Base-by-base conservation (phyloP, 1,140 invertebrate species). In the Choristoneura fumiferana region DNA sequence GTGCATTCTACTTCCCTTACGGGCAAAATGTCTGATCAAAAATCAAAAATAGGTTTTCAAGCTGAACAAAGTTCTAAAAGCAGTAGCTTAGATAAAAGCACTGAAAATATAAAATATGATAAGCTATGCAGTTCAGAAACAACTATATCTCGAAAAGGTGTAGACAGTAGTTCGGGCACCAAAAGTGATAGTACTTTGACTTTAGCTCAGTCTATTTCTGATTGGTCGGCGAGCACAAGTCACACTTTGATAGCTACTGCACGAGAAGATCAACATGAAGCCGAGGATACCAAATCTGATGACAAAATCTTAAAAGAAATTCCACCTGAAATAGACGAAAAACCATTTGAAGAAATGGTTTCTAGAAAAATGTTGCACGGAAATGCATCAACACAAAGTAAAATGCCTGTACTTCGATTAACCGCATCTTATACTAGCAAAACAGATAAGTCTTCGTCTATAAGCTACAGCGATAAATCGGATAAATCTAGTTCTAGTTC, bases 141-240 rank as follows among this genome's bases (percentile, higher is more conserved):
- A 5, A 84, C 87, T 18, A 73, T 86, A 54, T 90, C 89, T 4
- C 81, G 81, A 61, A 90, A 89, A 73, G 75, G 79, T 4, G 66
- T 88, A 6, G 87, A 90, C 66, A 87, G 85, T 71, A 90, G 91
- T 58, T 92, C 92, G 5, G 91, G 91, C 8, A 92, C 91, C 12
- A 92, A 92, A 69, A 92, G 91, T 68, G 91, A 92, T 70, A 92
- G 91, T 36, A 92, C 91, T 10, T 65, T 92, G 53, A 92, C 91
- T 0, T 67, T 92, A 70, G 91, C 91, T 22, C 91, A 92, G 45
- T 92, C 91, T 8, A 91, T 92, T 63, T 92, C 91, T 13, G 91
- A 92, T 60, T 92, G 91, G 91, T 92, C 91, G 8, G 91, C 91
- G 0, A 92, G 91, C 36, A 92, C 91, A 8, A 92, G 91, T 76